Conservation (phyloP, 2,888 invertebrate genomes). For the Orthonychiurus folsomi region DNA sequence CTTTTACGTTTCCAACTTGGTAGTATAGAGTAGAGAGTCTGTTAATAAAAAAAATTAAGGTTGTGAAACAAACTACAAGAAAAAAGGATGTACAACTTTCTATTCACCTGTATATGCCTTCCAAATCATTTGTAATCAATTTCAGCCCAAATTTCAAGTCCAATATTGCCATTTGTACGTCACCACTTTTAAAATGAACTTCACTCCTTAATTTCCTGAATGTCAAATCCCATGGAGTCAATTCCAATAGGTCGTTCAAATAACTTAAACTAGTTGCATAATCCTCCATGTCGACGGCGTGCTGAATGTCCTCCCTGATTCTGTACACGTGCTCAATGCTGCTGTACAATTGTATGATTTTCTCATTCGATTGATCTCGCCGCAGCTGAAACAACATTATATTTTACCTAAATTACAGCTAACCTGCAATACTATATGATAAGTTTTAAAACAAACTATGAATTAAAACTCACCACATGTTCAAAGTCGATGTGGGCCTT, state of each 20-base stretch:
- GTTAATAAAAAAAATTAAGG: not conserved
- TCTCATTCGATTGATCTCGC: too few species aligned
- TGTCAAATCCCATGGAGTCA: slow-evolving; percentile 79
- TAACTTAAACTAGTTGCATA: slow-evolving; percentile 55
- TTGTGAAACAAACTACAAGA: too few species aligned
- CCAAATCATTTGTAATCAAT: slow-evolving; percentile 82
- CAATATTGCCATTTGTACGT: slow-evolving; percentile 74
- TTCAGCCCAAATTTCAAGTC: slow-evolving; percentile 86
- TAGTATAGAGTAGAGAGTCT: slow-evolving; percentile 73
- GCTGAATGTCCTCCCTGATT: too few species aligned
- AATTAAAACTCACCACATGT: slow-evolving; percentile 69
- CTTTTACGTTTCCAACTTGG: slow-evolving; percentile 70
- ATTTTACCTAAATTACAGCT: too few species aligned
- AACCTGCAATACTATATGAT: too few species aligned
- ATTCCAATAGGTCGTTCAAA: slow-evolving; percentile 43
- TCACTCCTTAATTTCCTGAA: slow-evolving; percentile 79
- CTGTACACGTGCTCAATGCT: too few species aligned
- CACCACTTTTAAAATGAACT: slow-evolving; percentile 67
- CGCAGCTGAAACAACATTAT: too few species aligned
- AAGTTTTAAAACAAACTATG: too few species aligned
- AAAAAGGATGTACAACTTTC: too few species aligned
- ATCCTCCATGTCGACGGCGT: slow-evolving; percentile 53
- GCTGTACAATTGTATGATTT: too few species aligned
- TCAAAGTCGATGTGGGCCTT: slow-evolving; percentile 73
- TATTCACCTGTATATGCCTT: slow-evolving; percentile 61